phyloP scores from a whole-genome alignment of 2,797 vertebrate species.

The Xerus rutilus region DNA sequence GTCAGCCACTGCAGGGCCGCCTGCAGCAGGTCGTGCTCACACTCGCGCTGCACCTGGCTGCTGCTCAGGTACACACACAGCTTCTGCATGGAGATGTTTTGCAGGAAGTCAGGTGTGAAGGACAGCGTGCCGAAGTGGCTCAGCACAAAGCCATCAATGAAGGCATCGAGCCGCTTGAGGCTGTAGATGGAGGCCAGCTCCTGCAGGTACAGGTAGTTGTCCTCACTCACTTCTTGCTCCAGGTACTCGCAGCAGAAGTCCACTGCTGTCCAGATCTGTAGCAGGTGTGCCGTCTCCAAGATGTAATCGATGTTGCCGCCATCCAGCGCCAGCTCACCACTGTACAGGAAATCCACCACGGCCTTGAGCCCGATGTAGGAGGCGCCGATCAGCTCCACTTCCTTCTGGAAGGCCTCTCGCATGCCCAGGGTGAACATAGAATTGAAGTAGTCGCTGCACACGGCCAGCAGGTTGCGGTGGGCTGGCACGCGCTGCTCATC shows the following conservation, averaged over 20 bases:
- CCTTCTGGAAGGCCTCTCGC: conserved; percentile 95
- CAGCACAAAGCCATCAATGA: conserved; percentile 94
- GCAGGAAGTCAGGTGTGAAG: conserved; percentile 93
- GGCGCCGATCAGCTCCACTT: conserved; percentile 95
- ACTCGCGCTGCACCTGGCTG: conserved; percentile 92
- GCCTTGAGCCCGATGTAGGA: conserved; percentile 94
- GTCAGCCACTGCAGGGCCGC: conserved; percentile 94
- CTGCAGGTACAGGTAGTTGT: conserved; percentile 97
- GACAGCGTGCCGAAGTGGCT: conserved; percentile 92
- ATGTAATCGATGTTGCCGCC: conserved; percentile 94
- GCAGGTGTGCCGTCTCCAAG: conserved; percentile 95
- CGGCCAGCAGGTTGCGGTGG: conserved; percentile 94
- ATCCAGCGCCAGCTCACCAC: conserved; percentile 93
- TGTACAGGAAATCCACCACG: conserved; percentile 96
- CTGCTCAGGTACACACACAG: conserved; percentile 93
- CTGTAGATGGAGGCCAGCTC: conserved; percentile 96
- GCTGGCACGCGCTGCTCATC: conserved; percentile 92
- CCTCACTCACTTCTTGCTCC: conserved; percentile 95
- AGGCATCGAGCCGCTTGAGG: conserved; percentile 93
- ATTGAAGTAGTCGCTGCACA: conserved; percentile 97
- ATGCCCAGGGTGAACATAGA: conserved; percentile 98
- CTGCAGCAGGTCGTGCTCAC: conserved; percentile 94
- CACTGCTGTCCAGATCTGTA: conserved; percentile 96
- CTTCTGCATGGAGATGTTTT: conserved; percentile 92
- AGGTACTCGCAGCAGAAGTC: conserved; percentile 98